Percentiles rank a stretch among this genome's conserved stretches.
These are phyloP conservation scores for Columba janthina DNA, from an alignment of 2,113 vertebrate genomes.

Conservation along the genomic window DNA sequence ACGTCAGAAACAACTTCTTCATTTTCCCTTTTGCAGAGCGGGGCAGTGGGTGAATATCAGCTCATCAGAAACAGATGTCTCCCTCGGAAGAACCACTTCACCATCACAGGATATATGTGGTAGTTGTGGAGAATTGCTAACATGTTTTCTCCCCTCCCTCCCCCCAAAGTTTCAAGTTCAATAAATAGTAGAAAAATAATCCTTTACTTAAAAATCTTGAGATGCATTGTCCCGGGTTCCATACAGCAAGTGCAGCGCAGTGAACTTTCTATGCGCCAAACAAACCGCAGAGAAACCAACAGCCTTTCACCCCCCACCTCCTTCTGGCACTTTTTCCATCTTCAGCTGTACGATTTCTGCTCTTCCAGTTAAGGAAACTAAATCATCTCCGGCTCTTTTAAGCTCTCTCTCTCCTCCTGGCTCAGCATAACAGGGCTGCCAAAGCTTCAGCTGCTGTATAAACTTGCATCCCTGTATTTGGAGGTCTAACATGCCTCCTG, in stretches of 20 bases:
- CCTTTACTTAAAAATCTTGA: slow-evolving; percentile 87
- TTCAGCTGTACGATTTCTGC: slow-evolving; percentile 14
- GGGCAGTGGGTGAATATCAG: slow-evolving; percentile 37
- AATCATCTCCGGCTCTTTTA: slow-evolving; percentile 1
- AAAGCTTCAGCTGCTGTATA: slow-evolving; percentile 29
- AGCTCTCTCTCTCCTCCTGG: slow-evolving; percentile 34
- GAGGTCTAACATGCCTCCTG: slow-evolving; percentile 48
- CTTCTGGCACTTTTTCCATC: neutral
- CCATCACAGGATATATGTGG: slow-evolving; percentile 39
- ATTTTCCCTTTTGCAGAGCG: slow-evolving; percentile 57
- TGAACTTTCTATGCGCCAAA: neutral
- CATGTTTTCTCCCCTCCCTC: slow-evolving; percentile 40
- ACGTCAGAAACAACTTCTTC: slow-evolving; percentile 67
- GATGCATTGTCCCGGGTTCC: slow-evolving; percentile 73
- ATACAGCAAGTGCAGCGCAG: neutral
- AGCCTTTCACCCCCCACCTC: neutral
- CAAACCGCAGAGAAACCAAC: neutral
- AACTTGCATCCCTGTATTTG: slow-evolving; percentile 28
- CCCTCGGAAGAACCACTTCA: slow-evolving; percentile 55
- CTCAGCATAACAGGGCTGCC: slow-evolving; percentile 53
- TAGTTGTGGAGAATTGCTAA: neutral
- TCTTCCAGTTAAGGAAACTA: slow-evolving; percentile 72
- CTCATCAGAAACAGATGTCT: slow-evolving; percentile 39
- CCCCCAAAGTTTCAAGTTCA: slow-evolving; percentile 80
- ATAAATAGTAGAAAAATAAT: slow-evolving; percentile 99